Evolutionary conservation across 2,888 invertebrate genomes (phyloP), one percentile per base, ranked within the genome.

Genomic region (Synergus umbraculus): DNA sequence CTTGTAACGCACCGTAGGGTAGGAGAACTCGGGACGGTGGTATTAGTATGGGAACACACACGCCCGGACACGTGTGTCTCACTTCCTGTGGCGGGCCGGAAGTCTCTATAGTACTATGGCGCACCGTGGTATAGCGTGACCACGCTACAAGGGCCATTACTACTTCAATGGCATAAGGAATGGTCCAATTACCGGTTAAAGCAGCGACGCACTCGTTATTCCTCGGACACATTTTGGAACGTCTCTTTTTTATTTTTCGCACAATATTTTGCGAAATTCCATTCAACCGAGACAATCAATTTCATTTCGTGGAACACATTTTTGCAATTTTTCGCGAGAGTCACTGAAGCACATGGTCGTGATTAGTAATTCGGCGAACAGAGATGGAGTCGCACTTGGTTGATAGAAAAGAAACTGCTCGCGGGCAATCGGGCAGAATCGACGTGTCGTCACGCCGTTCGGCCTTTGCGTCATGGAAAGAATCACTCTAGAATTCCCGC

Each of bases 21-120:
- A 77, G 69, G 69, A 76, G 78, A 76, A 77, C 41, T 22, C 37
- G 76, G 82, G 82, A 85, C 85, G 86, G 84, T 60, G 18, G 86
- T 88, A 87, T 87, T 87, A 89, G 80, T 81, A 78, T 89, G 89
- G 87, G 88, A 89, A 88, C 88, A 87, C 83, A 85, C 86, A 87
- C 87, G 86, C 85, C 88, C 85, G 87, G 90, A 90, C 91, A 91
- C 91, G 90, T 90, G 91, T 91, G 90, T 89, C 88, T 89, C 89
- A 88, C 90, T 91, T 91, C 91, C 91, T 90, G 90, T 84, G 86
- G 85, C 85, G 87, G 89, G 87, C 91, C 91, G 91, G 91, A 91
- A 91, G 91, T 90, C 90, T 90, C 90, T 89, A 89, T 89, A 90
- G 91, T 91, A 91, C 90, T 89, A 78, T 60, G 73, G 77, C 80